phyloP scores from a whole-genome alignment of 2,888 invertebrate species.

The Scaptomyza tumidula region DNA sequence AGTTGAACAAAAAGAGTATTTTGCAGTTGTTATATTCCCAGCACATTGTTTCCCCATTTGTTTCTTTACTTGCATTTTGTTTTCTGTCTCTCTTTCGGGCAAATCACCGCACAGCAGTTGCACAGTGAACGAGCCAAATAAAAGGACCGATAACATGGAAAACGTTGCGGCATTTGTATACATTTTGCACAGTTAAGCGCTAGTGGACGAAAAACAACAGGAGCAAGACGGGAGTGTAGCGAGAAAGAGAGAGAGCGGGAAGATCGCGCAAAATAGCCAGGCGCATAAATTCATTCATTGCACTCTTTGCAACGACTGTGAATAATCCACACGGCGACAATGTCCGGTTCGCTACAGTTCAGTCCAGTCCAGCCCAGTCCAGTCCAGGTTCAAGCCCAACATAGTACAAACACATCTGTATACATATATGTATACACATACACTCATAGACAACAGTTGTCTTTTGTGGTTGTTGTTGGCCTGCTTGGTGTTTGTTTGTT shows the following conservation, averaged over 20 bases:
- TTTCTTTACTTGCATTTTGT: constrained; percentile 22
- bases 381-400: constrained; percentile 39
- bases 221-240: neutral
- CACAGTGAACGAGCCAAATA: constrained; percentile 46
- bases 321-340: constrained; percentile 79
- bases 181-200: constrained; percentile 69
- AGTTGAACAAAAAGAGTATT: constrained; percentile 1
- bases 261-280: constrained; percentile 27
- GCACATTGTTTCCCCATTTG: neutral
- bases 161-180: constrained; percentile 71
- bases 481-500: constrained; percentile 66
- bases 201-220: constrained; percentile 23
- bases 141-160: constrained; percentile 68
- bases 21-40: neutral
- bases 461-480: constrained; percentile 47
- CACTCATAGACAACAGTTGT: constrained; percentile 51
- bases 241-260: neutral
- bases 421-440: constrained; percentile 14
- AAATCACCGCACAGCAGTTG: constrained; percentile 39
- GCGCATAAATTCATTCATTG: constrained; percentile 79
- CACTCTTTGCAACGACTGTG: constrained; percentile 78
- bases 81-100: constrained; percentile 11
- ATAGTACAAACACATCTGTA: constrained; percentile 7
- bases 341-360: constrained; percentile 52
- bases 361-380: constrained; percentile 31